Evolutionary conservation across 1,140 invertebrate genomes (phyloP).

Genomic region (Meteorus sp.): DNA sequence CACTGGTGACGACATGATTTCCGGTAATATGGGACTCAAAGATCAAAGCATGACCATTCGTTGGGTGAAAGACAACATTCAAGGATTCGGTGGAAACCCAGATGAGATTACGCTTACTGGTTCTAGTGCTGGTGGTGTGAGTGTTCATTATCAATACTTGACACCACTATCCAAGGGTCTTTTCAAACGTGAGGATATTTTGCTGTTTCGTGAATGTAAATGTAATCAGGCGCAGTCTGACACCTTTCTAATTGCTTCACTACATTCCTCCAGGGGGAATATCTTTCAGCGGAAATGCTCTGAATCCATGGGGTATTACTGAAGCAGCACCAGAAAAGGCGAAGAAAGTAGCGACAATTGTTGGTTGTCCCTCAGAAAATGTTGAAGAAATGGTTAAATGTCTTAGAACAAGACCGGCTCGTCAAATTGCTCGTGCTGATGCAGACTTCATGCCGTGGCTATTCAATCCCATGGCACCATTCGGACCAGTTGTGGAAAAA

Average conservation of each 20-base stretch:
- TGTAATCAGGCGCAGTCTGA: too few relatives aligned
- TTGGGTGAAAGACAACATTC: slow-evolving; percentile 65
- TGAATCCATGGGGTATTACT: slow-evolving; percentile 72
- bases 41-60: slow-evolving; percentile 64
- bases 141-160: slow-evolving; percentile 66
- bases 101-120: slow-evolving; percentile 59
- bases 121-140: slow-evolving; percentile 60
- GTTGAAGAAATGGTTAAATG: slow-evolving; percentile 70
- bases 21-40: slow-evolving; percentile 66
- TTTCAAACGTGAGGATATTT: slow-evolving; percentile 50
- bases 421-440: slow-evolving; percentile 56
- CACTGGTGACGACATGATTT: slow-evolving; percentile 59
- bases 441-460: slow-evolving; percentile 55
- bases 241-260: too few relatives aligned
- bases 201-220: too few relatives aligned
- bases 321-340: slow-evolving; percentile 70
- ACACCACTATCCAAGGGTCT: slow-evolving; percentile 50
- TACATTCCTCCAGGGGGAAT: slow-evolving; percentile 74
- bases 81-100: slow-evolving; percentile 60
- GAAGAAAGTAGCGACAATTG: slow-evolving; percentile 63
- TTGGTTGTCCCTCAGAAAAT: slow-evolving; percentile 69
- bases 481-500: slow-evolving; percentile 64
- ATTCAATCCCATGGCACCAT: slow-evolving; percentile 65
- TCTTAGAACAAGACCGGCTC: slow-evolving; percentile 65
- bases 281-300: slow-evolving; percentile 75